Evolutionary conservation across 2,888 invertebrate genomes (phyloP).

Genomic region (Meandrusa payeni): DNA sequence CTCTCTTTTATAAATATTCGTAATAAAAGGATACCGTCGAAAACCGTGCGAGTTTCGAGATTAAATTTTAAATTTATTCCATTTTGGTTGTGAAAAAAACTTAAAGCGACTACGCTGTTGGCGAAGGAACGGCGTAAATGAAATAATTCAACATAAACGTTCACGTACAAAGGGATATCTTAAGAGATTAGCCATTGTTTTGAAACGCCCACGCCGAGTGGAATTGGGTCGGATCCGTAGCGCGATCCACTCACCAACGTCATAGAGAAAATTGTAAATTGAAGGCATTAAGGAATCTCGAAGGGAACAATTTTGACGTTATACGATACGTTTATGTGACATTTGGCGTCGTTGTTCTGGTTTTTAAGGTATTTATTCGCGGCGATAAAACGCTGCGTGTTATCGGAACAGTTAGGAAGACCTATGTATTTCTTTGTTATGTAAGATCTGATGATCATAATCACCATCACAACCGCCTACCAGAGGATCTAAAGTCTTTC

Average conservation of each 20-base stretch:
- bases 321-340: conserved; percentile 30
- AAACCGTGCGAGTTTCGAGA: too few species aligned
- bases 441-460: too few species aligned
- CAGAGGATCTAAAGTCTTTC: too few species aligned
- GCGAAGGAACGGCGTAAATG: conserved; percentile 19
- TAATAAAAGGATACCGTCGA: too few species aligned
- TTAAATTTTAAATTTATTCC: neutral
- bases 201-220: conserved; percentile 14
- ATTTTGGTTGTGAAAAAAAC: conserved; percentile 1
- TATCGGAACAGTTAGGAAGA: too few species aligned
- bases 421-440: too few species aligned
- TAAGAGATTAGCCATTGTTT: conserved; percentile 27
- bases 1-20: too few species aligned
- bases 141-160: conserved; percentile 14
- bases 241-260: conserved; percentile 20
- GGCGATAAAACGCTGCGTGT: neutral
- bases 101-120: conserved; percentile 5
- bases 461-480: too few species aligned
- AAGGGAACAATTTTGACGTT: conserved; percentile 30
- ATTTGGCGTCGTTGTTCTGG: neutral
- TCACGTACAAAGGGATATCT: conserved; percentile 25
- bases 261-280: conserved; percentile 29
- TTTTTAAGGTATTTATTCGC: conserved; percentile 2
- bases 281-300: conserved; percentile 28
- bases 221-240: conserved; percentile 20